These are phyloP conservation scores for Cyprinella venusta DNA, from an alignment of 2,797 vertebrate genomes.

Conservation along the genomic window DNA sequence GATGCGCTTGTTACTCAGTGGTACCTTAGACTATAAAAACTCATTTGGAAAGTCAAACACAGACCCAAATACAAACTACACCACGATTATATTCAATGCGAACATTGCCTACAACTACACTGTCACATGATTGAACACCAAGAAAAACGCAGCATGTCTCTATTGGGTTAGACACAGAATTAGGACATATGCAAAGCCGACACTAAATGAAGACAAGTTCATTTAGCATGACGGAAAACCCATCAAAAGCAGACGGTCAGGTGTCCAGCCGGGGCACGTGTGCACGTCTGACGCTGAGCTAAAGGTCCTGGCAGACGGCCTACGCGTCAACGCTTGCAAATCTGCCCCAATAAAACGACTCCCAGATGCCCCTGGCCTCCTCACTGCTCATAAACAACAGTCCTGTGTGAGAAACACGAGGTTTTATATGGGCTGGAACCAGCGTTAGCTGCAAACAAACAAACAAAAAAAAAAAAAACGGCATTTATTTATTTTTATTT, in stretches of 20 bases:
- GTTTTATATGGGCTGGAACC: constrained; percentile 27
- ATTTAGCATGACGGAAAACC: neutral
- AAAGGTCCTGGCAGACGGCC: constrained; percentile 30
- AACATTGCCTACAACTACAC: neutral
- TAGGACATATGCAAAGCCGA: neutral
- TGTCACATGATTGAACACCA: neutral
- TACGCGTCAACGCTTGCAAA: constrained; percentile 50
- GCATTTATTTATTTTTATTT: neutral
- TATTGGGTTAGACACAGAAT: neutral
- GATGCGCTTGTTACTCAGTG: constrained; percentile 1
- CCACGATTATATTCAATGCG: neutral
- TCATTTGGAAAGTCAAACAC: constrained; percentile 20
- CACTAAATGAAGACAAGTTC: neutral
- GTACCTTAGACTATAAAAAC: constrained; percentile 27
- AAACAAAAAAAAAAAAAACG: constrained; percentile 32
- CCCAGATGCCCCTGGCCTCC: constrained; percentile 52
- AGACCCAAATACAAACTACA: neutral
- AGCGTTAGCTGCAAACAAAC: neutral
- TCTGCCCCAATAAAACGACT: constrained; percentile 57
- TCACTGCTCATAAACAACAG: constrained; percentile 50
- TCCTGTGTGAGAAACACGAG: constrained; percentile 32
- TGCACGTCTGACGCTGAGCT: constrained; percentile 20
- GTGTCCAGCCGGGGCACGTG: constrained; percentile 2
- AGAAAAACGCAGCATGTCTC: neutral
- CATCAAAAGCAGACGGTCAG: neutral